Conservation (phyloP, 1,140 invertebrate species). For the Cataglyphis hispanica region DNA sequence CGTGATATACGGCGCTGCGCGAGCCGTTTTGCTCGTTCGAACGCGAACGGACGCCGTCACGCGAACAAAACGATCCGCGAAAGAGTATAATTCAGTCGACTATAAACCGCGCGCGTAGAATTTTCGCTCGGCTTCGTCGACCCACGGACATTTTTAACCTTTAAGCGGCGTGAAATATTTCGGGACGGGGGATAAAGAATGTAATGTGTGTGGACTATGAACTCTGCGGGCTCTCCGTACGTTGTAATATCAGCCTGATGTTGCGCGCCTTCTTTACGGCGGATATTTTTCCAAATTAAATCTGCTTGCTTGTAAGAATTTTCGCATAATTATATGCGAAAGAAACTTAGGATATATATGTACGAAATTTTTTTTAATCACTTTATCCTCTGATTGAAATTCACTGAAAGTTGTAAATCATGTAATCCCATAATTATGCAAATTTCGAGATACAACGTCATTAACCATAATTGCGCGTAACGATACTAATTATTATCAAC, state of each 20-base stretch:
- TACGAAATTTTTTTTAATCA: slow-evolving; percentile 19
- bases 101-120: slow-evolving; percentile 54
- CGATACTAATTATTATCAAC: slow-evolving; percentile 23
- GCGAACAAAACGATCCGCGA: slow-evolving; percentile 61
- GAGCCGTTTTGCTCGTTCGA: slow-evolving; percentile 57
- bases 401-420: neutral
- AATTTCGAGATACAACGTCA: slow-evolving; percentile 9
- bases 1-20: slow-evolving; percentile 47
- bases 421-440: slow-evolving; percentile 11
- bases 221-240: neutral
- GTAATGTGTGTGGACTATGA: slow-evolving; percentile 1
- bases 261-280: neutral
- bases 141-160: slow-evolving; percentile 55
- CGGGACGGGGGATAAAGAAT: neutral
- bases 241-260: neutral
- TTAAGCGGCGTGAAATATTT: slow-evolving; percentile 59
- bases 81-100: slow-evolving; percentile 59
- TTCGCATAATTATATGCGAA: slow-evolving; percentile 17
- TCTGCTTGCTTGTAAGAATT: neutral
- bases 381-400: neutral
- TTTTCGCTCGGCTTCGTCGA: slow-evolving; percentile 42
- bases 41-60: slow-evolving; percentile 46
- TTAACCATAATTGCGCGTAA: neutral
- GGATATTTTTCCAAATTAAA: slow-evolving; percentile 37
- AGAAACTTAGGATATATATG: neutral